Percentiles rank a stretch among this genome's conserved stretches.
phyloP scores from a whole-genome alignment of 2,888 invertebrate species.

The Achlya flavicornis region DNA sequence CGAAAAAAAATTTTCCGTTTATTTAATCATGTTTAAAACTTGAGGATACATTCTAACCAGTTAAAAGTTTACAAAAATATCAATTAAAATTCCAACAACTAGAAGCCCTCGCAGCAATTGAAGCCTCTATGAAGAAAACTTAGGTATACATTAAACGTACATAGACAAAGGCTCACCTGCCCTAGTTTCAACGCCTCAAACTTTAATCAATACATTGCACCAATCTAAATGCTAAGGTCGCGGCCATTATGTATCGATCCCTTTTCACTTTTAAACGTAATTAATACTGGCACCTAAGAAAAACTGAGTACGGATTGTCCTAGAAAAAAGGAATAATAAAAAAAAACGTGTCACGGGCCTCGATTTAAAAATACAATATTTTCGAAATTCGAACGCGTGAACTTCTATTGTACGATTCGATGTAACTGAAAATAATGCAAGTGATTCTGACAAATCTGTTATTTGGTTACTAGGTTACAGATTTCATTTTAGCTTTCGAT shows the following conservation, averaged over 20 bases:
- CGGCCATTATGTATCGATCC: constrained; percentile 33
- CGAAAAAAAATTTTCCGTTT: too few species aligned
- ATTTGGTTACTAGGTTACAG: constrained; percentile 65
- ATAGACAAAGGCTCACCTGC: constrained; percentile 54
- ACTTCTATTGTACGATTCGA: constrained; percentile 30
- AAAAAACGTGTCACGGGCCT: neutral
- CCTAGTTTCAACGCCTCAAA: constrained; percentile 47
- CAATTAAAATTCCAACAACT: neutral
- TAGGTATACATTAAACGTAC: constrained; percentile 25
- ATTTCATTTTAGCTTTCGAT: constrained; percentile 21
- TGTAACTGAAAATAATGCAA: constrained; percentile 44
- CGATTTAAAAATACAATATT: neutral
- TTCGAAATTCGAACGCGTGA: constrained; percentile 49
- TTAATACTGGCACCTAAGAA: constrained; percentile 5
- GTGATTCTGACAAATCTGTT: constrained; percentile 56
- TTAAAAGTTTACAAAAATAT: neutral
- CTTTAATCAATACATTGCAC: constrained; percentile 66
- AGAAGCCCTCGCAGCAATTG: neutral
- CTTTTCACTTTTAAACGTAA: constrained; percentile 39
- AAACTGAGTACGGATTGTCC: constrained; percentile 13
- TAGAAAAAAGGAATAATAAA: constrained; percentile 6
- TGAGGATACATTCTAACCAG: too few species aligned
- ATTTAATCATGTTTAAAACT: too few species aligned
- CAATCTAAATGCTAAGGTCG: constrained; percentile 59
- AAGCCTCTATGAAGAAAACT: neutral